phyloP scores from a whole-genome alignment of 2,113 vertebrate species.

The Gobiocypris rarus region DNA sequence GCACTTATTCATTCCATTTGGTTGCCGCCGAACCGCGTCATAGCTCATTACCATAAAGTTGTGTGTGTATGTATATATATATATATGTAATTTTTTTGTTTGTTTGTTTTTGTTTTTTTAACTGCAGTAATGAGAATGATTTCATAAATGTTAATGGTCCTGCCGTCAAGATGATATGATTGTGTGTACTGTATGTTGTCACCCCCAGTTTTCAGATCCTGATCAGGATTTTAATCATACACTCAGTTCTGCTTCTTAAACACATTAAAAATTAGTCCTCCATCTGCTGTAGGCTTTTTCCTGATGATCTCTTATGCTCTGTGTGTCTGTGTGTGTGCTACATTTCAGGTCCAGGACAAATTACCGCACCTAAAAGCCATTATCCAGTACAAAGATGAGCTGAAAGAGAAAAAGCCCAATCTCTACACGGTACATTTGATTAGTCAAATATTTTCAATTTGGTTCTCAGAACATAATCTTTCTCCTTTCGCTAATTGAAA shows the following conservation, averaged over 20 bases:
- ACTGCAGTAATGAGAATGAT: neutral
- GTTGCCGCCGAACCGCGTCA: no score
- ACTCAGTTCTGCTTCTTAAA: neutral
- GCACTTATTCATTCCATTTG: no score
- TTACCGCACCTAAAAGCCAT: slow-evolving; percentile 88
- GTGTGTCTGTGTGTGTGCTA: neutral
- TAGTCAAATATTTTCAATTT: neutral
- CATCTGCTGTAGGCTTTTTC: neutral
- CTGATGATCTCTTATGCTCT: neutral
- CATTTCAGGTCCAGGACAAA: slow-evolving; percentile 75
- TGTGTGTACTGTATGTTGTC: neutral
- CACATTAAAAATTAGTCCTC: neutral
- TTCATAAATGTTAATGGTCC: neutral
- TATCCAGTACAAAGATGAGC: slow-evolving; percentile 81
- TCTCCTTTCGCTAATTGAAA: neutral
- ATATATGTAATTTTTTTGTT: no score
- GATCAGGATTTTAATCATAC: neutral
- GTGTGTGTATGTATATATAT: no score
- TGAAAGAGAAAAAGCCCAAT: slow-evolving; percentile 80
- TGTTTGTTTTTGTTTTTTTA: no score
- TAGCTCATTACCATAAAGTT: no score
- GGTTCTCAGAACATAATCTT: neutral
- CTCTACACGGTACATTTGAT: slow-evolving; percentile 79
- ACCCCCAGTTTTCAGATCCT: no score
- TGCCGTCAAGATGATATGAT: neutral